Base-by-base conservation (phyloP, 2,113 vertebrate genomes). In the Cyanoramphus novaezelandiae region DNA sequence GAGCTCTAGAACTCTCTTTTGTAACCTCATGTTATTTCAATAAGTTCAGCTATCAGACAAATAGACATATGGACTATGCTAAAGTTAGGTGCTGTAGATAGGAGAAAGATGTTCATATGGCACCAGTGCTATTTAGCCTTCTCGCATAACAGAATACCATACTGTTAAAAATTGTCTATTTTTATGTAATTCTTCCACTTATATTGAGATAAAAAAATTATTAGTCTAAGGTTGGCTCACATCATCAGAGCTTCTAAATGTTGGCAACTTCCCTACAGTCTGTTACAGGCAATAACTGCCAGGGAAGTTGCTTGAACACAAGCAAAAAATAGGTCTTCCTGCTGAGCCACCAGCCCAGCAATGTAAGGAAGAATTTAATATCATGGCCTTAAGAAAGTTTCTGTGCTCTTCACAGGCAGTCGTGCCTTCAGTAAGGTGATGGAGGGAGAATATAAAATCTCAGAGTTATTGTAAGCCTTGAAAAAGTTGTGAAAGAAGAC, bases 191-290 rank as follows among this genome's bases (percentile, higher is more conserved):
- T 97, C 98, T 98, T 98, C 98, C 97, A 98, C 98, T 97, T 98
- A 98, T 97, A 98, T 97, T 98, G 98, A 98, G 98, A 98, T 98
- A 98, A 98, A 98, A 97, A 98, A 98, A 98, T 98, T 98, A 98
- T 98, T 98, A 98, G 97, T 97, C 97, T 98, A 96, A 98, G 98
- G 98, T 98, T 98, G 98, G 98, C 98, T 98, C 98, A 62, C 97
- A 98, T 97, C 97, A 98, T 97, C 97, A 97, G 97, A 98, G 98
- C 96, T 97, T 98, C 95, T 94, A 97, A 98, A 98, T 98, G 97
- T 97, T 98, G 98, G 98, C 98, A 98, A 97, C 70, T 90, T 82
- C 97, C 83, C 87, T 94, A 88, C 98, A 98, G 98, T 98, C 98
- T 98, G 98, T 98, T 98, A 96, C 97, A 95, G 97, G 96, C 97